Evolutionary conservation across 2,113 vertebrate genomes (phyloP).

Genomic region (Lutjanus erythropterus): DNA sequence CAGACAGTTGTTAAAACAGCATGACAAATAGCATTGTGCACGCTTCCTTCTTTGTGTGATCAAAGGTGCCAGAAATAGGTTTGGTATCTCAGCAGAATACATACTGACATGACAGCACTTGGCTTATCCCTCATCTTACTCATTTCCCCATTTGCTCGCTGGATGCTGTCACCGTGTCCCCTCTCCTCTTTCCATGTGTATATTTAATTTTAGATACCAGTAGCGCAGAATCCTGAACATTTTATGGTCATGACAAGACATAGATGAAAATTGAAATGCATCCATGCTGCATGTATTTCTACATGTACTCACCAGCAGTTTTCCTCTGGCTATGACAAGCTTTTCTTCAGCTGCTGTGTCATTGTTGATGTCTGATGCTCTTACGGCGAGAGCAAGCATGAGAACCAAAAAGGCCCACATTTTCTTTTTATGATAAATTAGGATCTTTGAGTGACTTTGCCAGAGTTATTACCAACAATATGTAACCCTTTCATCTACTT

Average conservation of each 20-base stretch:
- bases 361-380: conserved; percentile 42
- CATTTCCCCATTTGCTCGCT: not conserved
- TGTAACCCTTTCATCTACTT: not conserved
- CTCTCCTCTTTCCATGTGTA: too few relatives aligned
- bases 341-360: conserved; percentile 51
- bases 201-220: not conserved
- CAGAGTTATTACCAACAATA: not conserved
- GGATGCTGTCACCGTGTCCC: not conserved
- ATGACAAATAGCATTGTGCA: conserved; percentile 9
- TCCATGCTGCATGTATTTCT: not conserved
- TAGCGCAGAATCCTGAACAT: not conserved
- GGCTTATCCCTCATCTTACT: conserved; percentile 11
- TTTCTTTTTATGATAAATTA: not conserved
- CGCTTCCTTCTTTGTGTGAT: conserved; percentile 23
- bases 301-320: conserved; percentile 80
- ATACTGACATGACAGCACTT: conserved; percentile 1
- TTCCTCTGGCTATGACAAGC: conserved; percentile 77
- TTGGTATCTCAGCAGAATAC: conserved; percentile 18
- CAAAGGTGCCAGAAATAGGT: conserved; percentile 38
- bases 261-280: not conserved
- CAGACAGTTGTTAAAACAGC: conserved; percentile 51
- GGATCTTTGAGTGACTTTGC: not conserved
- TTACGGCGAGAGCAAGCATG: conserved; percentile 41
- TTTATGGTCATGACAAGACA: not conserved
- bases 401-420: conserved; percentile 79